Base-by-base conservation (phyloP, 1,140 invertebrate species). In the honey bee (Apis mellifera) region DNA sequence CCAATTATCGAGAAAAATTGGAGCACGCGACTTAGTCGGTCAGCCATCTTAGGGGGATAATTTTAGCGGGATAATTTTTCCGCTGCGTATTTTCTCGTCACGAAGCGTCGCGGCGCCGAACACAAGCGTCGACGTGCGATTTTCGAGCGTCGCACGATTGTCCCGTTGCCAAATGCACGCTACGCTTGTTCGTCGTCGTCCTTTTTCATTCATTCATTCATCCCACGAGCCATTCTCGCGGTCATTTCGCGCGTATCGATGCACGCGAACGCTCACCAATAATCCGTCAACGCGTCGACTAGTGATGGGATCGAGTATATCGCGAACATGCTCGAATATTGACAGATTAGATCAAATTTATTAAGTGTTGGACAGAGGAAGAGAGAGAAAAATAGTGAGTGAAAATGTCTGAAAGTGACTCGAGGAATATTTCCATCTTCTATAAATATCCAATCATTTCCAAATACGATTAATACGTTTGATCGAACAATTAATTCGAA, bases 141-240 rank as follows among this genome's bases (percentile, higher is more conserved):
- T 52, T 19, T 50, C 15, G 13, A 54, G 9, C 13, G 71, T 8
- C 21, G 19, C 32, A 32, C 70, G 54, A 72, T 64, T 88, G 87
- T 88, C 87, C 83, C 62, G 50, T 69, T 85, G 87, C 86, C 86
- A 88, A 85, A 75, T 78, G 60, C 68, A 69, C 76, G 71, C 32
- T 42, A 42, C 32, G 32, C 32, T 42, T 76, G 57, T 57, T 78
- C 74, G 73, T 68, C n/a, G 52, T 48, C 42, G 23, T 84, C 77
- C 66, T 87, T 82, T 82, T 84, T 85, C 75, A 57, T 78, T 74
- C 85, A 75, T 84, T 84, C 72, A 76, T 52, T 71, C 32, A 13
- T 3, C 17, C 32, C 32, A 42, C 32, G 32, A 42, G 32, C 32
- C 4, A 42, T 42, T 42, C 32, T 13, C 21, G 21, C 70, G 52